Base-by-base conservation (phyloP, 1,140 invertebrate species). In the Penaeus indicus region DNA sequence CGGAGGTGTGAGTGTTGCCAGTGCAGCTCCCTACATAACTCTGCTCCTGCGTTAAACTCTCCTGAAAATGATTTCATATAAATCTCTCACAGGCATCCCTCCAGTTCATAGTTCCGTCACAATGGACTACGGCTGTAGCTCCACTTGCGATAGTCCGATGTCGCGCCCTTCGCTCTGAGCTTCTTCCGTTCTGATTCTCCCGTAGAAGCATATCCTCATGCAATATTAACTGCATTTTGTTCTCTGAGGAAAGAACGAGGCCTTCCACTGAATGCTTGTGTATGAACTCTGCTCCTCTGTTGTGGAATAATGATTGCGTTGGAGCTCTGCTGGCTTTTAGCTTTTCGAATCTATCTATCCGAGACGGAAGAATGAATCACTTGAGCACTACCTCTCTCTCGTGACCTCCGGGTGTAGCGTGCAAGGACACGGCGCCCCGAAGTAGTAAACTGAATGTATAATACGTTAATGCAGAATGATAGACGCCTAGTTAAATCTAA, bases 1-100 rank as follows among this genome's bases (percentile, higher is more conserved):
- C 78, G 25, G 78, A 54, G 25, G 47, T 60, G 78, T 80, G 78
- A 80, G 78, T 84, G 63, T 84, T 84, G 81, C 64, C 62, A 75
- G 72, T 75, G 27, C 72, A 32, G 72, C 72, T 75, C 54, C 54
- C 54, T 54, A 54, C 54, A 54, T 54, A 54, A 54, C 54, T 54
- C 54, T 54, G 54, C 54, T 54, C 54, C 54, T 54, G 54, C 54
- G 54, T 54, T 54, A 54, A 54, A 54, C 54, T 54, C 54, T 54
- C 54, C 16, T 54, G 54, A 54, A 54, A 54, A 54, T 54, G 54
- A 54, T 54, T 54, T 16, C 54, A 54, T 54, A 54, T 54, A 54
- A 54, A 54, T 16, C 54, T 54, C 54, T 54, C 54, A 54, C 54
- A 54, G 54, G 54, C 54, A 54, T 54, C 54, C 54, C 54, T 13